These are phyloP conservation scores for Semnornis frantzii DNA, from an alignment of 2,113 vertebrate species.

Conservation along the genomic window DNA sequence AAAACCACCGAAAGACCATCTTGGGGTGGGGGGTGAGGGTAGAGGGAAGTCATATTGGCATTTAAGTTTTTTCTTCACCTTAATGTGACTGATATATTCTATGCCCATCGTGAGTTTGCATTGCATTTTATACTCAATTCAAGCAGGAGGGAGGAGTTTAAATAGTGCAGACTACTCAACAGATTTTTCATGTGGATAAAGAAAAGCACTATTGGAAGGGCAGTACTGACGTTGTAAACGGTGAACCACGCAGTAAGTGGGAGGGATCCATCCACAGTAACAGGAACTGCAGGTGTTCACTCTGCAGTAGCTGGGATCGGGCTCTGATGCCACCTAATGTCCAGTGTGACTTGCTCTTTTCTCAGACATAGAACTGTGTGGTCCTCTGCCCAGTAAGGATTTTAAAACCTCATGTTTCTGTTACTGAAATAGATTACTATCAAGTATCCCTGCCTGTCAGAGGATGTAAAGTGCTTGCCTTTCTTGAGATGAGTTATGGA, in stretches of 20 bases:
- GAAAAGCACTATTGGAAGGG: background rate
- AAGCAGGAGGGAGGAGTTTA: background rate
- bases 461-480: background rate
- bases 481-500: background rate
- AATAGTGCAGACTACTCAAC: background rate
- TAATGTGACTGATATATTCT: background rate
- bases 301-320: background rate
- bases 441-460: background rate
- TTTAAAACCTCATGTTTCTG: background rate
- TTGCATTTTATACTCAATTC: background rate
- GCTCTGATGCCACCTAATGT: background rate
- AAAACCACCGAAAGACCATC: background rate
- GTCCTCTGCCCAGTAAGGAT: background rate
- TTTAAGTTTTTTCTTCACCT: background rate
- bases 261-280: background rate
- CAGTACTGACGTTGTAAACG: accelerated
- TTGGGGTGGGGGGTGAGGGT: background rate
- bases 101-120: background rate
- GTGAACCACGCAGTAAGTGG: accelerated
- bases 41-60: background rate
- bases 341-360: background rate
- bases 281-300: accelerated
- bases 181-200: background rate
- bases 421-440: background rate
- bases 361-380: background rate